phyloP scores from a whole-genome alignment of 2,113 vertebrate species.

The Oncorhynchus kisutch region DNA sequence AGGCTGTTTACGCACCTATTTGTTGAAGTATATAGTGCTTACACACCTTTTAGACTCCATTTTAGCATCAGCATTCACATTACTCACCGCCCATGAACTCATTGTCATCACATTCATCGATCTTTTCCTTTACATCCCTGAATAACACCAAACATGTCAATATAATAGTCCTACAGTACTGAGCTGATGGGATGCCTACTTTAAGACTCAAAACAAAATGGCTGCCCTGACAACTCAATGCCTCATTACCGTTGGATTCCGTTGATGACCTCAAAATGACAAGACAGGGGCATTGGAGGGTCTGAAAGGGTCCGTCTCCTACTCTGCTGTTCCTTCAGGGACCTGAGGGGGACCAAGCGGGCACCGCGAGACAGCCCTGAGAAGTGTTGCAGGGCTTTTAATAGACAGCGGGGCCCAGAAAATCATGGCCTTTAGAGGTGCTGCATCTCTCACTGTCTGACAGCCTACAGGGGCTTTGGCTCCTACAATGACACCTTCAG shows the following conservation, averaged over 20 bases:
- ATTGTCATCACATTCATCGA: not conserved
- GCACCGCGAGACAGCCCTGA: conserved; percentile 63
- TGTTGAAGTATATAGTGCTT: too few relatives aligned
- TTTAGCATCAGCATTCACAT: too few relatives aligned
- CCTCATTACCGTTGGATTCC: conserved; percentile 65
- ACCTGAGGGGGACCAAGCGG: conserved; percentile 38
- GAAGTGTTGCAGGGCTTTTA: conserved; percentile 70
- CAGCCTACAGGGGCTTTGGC: conserved; percentile 66
- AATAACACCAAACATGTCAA: too few relatives aligned
- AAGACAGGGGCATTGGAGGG: conserved; percentile 38
- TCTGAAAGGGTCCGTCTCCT: conserved; percentile 61
- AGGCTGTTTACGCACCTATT: too few relatives aligned
- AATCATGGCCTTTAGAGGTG: conserved; percentile 69
- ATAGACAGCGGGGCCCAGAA: conserved; percentile 69
- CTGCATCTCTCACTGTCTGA: conserved; percentile 69
- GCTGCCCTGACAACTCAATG: conserved; percentile 53
- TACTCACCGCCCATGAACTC: too few relatives aligned
- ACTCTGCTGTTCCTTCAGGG: conserved; percentile 62
- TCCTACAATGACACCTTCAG: conserved; percentile 69
- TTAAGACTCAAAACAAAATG: conserved; percentile 50
- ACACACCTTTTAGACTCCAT: too few relatives aligned
- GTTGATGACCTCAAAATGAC: conserved; percentile 67
- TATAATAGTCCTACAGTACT: too few relatives aligned
- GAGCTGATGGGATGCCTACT: too few relatives aligned
- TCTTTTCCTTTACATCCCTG: not conserved